phyloP scores from a whole-genome alignment of 1,140 invertebrate species.

The Drosophila erecta region DNA sequence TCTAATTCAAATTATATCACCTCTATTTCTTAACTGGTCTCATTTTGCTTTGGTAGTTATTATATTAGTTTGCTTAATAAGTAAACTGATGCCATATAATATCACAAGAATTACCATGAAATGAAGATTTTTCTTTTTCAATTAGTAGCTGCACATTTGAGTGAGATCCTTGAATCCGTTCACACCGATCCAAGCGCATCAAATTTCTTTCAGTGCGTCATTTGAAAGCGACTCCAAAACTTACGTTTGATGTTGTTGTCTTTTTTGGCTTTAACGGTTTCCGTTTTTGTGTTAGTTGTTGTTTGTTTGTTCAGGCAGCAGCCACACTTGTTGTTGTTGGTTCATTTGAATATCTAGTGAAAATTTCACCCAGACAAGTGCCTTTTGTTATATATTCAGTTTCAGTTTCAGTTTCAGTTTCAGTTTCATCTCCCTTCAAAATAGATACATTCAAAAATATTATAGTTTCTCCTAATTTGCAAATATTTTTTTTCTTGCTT shows the following conservation, averaged over 20 bases:
- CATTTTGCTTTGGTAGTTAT: no score
- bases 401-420: constrained; percentile 36
- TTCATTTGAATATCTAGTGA: constrained; percentile 81
- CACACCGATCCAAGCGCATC: background rate
- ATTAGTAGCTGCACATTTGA: no score
- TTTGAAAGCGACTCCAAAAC: constrained; percentile 75
- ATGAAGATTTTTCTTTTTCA: no score
- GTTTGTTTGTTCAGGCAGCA: constrained; percentile 63
- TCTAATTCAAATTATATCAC: no score
- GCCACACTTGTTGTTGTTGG: constrained; percentile 45
- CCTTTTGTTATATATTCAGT: constrained; percentile 72
- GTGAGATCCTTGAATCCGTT: no score
- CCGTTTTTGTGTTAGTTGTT: constrained; percentile 72
- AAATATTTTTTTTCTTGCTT: constrained; percentile 50
- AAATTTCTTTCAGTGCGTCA: constrained; percentile 39
- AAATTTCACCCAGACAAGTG: constrained; percentile 83
- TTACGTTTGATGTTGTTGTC: constrained; percentile 57
- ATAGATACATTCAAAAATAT: constrained; percentile 32
- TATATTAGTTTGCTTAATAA: no score
- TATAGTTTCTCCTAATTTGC: constrained; percentile 81
- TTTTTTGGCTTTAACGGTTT: constrained; percentile 79
- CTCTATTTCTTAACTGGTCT: no score
- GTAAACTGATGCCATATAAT: no score
- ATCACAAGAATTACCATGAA: no score
- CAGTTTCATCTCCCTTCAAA: constrained; percentile 48